Base-by-base conservation (phyloP, 2,888 invertebrate species). In the Melanophora roralis region DNA sequence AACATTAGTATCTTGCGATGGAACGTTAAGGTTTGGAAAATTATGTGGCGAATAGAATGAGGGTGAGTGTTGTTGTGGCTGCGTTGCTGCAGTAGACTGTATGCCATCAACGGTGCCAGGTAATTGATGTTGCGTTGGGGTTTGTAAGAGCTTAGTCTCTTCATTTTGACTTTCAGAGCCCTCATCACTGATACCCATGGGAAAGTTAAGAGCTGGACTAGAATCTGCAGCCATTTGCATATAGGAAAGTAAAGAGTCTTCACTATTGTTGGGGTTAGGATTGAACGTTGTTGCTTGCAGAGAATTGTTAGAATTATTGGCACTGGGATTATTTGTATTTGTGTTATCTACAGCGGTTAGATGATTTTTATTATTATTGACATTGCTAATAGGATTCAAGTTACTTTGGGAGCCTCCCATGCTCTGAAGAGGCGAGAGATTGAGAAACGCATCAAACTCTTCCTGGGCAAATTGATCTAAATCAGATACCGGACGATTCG, bases 171-270 rank as follows among this genome's bases (percentile, higher is more conserved):
- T 81, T 49, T 89, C 87, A 21, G 87, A 84, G 55, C 84, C 85
- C 36, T 86, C 86, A 4, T 88, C 86, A 47, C 85, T 86, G 81
- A 89, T 84, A 84, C 89, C 86, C 87, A 89, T 88, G 72, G 86
- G 86, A 57, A 88, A 89, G 78, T 87, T 87, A 11, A 89, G 82
- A 2, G 86, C 85, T 0, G 87, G 83, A 81, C 84, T 85, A 40
- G 88, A 84, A 16, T 86, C 88, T 1, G 88, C 83, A 51, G 87
- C 85, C 81, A 90, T 83, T 84, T 89, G 89, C 87, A 90, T 89
- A 75, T 89, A 90, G 6, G 89, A 88, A 1, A 89, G 82, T 57
- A 90, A 82, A 3, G 87, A 88, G 36, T 89, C 89, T 45, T 89
- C 88, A 38, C 86, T 88, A 32, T 81, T 84, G 3, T 83, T 78